phyloP scores from a whole-genome alignment of 2,888 invertebrate genomes.

The Phortica magna region DNA sequence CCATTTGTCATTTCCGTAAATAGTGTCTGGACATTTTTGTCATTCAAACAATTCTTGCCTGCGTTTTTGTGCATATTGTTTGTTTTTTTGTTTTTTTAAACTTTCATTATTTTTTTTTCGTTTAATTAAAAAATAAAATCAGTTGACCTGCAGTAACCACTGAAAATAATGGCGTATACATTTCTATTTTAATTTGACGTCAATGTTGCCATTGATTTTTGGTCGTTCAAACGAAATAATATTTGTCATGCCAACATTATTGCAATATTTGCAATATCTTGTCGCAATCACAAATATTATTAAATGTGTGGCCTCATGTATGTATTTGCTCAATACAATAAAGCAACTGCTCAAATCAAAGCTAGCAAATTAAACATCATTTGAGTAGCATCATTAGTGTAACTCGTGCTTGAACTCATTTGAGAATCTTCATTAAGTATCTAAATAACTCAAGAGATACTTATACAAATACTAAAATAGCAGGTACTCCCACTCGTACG shows the following conservation, averaged over 20 bases:
- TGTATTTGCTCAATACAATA: neutral
- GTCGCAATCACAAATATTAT: too few relatives aligned
- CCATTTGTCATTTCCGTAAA: conserved; percentile 33
- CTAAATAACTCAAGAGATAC: conserved; percentile 10
- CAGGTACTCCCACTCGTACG: conserved; percentile 6
- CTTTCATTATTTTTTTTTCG: neutral
- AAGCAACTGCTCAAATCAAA: neutral
- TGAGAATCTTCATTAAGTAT: conserved; percentile 8
- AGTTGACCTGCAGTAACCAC: too few relatives aligned
- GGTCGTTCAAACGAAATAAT: too few relatives aligned
- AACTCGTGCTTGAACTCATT: neutral
- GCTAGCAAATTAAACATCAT: neutral
- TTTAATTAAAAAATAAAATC: conserved; percentile 4
- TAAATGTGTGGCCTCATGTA: neutral
- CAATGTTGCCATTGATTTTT: too few relatives aligned
- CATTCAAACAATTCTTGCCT: conserved; percentile 25
- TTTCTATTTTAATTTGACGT: too few relatives aligned
- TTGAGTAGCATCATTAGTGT: neutral
- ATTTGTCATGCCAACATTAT: too few relatives aligned
- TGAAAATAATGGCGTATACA: too few relatives aligned
- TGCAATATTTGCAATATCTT: too few relatives aligned
- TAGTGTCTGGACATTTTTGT: conserved; percentile 31
- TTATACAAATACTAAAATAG: conserved; percentile 15
- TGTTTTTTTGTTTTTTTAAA: neutral
- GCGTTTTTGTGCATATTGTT: neutral